Conservation (phyloP, 2,797 vertebrate species). For the Anabacerthia variegaticeps region DNA sequence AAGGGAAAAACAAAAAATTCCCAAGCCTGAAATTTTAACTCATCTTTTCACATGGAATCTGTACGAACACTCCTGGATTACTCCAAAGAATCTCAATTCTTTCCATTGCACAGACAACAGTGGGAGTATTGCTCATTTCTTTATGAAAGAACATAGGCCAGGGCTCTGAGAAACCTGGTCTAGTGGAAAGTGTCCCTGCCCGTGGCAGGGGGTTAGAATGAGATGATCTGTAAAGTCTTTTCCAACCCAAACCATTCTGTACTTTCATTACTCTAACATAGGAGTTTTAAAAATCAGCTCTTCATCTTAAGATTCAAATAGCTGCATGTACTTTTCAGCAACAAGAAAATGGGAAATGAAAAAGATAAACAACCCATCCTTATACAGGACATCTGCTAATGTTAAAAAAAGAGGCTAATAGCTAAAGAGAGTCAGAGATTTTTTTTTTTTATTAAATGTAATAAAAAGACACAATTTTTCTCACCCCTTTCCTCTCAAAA, state of each 20-base stretch:
- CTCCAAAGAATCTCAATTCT: neutral
- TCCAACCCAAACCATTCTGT: neutral
- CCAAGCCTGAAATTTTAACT: neutral
- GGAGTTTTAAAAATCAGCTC: neutral
- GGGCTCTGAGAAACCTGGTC: neutral
- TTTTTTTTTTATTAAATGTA: neutral
- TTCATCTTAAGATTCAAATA: neutral
- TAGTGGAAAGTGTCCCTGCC: neutral
- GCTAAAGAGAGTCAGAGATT: neutral
- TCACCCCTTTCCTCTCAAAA: neutral
- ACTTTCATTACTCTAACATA: neutral
- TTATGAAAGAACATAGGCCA: neutral
- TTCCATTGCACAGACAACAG: neutral
- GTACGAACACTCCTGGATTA: neutral
- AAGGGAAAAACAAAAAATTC: neutral
- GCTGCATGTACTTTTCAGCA: neutral
- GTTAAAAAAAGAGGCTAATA: neutral
- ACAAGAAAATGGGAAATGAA: neutral
- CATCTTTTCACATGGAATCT: neutral
- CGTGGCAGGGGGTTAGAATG: neutral
- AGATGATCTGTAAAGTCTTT: neutral
- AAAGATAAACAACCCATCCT: neutral
- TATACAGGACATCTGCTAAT: neutral
- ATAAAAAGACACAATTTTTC: neutral
- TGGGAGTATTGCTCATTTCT: neutral